Conservation (phyloP, 2,797 vertebrate species). For the Ficedula albicollis region DNA sequence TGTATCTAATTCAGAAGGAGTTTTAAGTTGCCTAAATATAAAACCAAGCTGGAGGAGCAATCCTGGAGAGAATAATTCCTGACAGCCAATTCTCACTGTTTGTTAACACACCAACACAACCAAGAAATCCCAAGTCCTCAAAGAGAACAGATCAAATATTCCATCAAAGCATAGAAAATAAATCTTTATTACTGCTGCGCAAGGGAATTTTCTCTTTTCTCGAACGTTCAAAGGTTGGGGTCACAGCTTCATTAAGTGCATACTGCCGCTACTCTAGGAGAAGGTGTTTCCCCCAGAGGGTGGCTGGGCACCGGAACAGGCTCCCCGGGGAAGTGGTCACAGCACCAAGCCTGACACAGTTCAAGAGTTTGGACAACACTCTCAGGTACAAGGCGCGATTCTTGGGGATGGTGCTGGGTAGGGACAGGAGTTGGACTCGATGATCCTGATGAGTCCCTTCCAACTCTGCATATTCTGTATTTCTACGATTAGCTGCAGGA, state of each 20-base stretch:
- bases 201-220: background rate
- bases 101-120: background rate
- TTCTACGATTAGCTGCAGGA: fast-evolving
- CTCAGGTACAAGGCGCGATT: too few relatives aligned
- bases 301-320: background rate
- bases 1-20: background rate
- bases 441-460: background rate
- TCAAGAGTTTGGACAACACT: background rate
- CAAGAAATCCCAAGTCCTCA: background rate
- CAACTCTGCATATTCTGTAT: background rate
- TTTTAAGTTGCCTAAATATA: conserved; percentile 21
- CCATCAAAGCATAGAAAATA: fast-evolving
- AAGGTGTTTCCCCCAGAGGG: background rate
- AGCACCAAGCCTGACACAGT: background rate
- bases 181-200: background rate
- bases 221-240: fast-evolving
- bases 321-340: background rate
- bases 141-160: fast-evolving
- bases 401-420: background rate
- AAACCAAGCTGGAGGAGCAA: background rate
- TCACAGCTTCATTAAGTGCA: background rate
- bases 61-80: background rate
- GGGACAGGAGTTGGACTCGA: background rate
- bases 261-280: fast-evolving
- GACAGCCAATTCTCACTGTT: background rate